phyloP scores from a whole-genome alignment of 2,888 invertebrate species.

The Apodemia mormo region DNA sequence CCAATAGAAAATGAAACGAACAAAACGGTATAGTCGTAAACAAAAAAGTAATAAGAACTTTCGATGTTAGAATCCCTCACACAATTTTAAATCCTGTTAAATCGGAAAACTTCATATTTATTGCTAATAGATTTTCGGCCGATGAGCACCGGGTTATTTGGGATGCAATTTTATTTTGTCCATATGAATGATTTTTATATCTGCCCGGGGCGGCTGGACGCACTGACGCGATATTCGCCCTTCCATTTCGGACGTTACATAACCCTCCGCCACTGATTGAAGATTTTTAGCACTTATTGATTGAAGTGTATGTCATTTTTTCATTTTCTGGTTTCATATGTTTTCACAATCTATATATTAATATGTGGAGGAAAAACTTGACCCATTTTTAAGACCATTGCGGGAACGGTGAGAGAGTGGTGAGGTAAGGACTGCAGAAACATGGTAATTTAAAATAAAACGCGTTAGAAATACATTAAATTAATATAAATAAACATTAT shows the following conservation, averaged over 20 bases:
- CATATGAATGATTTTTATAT: slow-evolving; percentile 81
- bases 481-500: no score
- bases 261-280: no score
- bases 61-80: slow-evolving; percentile 53
- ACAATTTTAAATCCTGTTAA: slow-evolving; percentile 76
- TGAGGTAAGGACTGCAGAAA: no score
- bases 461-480: no score
- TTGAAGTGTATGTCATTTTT: no score
- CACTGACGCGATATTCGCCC: slow-evolving; percentile 53
- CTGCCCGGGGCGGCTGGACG: slow-evolving; percentile 59
- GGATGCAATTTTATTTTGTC: slow-evolving; percentile 81
- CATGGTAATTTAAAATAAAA: no score
- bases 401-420: no score
- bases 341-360: no score
- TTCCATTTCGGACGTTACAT: slow-evolving; percentile 62
- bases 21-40: slow-evolving; percentile 67
- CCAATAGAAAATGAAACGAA: not conserved
- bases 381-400: no score
- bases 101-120: slow-evolving; percentile 82
- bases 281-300: no score
- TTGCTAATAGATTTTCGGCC: slow-evolving; percentile 80
- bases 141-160: slow-evolving; percentile 78
- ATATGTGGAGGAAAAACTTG: no score
- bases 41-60: slow-evolving; percentile 66
- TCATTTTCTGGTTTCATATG: no score